These are phyloP conservation scores for Anthopleura xanthogrammica DNA, from an alignment of 92 coral and sea anemone genomes.

Conservation along the genomic window DNA sequence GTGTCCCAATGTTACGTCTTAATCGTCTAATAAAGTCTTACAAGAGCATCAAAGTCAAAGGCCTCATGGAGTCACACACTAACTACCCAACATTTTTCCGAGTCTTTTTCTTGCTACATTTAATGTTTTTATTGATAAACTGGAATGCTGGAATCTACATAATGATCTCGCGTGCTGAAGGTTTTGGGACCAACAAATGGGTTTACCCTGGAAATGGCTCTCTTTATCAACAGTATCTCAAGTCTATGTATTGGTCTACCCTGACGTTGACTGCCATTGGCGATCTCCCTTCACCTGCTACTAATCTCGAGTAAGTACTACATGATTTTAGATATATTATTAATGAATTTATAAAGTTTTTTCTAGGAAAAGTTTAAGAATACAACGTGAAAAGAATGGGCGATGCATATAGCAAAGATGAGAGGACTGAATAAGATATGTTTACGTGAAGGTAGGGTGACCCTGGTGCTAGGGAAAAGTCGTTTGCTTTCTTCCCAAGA, in stretches of 20 bases:
- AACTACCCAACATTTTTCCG: conserved; percentile 87
- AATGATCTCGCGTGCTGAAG: conserved; percentile 86
- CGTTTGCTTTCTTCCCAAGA: too few relatives aligned
- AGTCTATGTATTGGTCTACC: conserved; percentile 93
- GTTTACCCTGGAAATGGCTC: conserved; percentile 92
- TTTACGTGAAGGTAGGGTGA: too few relatives aligned
- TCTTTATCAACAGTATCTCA: conserved; percentile 85
- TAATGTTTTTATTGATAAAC: conserved; percentile 90
- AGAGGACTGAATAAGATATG: too few relatives aligned
- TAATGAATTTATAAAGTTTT: too few relatives aligned
- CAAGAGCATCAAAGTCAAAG: conserved; percentile 76
- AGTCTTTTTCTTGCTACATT: conserved; percentile 79
- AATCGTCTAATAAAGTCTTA: conserved; percentile 77
- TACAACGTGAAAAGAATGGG: too few relatives aligned
- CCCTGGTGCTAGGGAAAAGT: too few relatives aligned
- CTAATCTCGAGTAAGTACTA: conserved; percentile 84
- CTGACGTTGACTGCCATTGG: conserved; percentile 93
- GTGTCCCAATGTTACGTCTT: conserved; percentile 66
- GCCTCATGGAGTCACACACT: conserved; percentile 86
- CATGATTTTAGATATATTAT: too few relatives aligned
- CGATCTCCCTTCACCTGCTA: conserved; percentile 84
- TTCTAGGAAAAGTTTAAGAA: too few relatives aligned
- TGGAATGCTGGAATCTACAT: conserved; percentile 95
- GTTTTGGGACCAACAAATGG: conserved; percentile 92
- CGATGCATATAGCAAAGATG: too few relatives aligned